Evolutionary conservation across 2,797 vertebrate species (phyloP).

Genomic region (Somateria mollissima): DNA sequence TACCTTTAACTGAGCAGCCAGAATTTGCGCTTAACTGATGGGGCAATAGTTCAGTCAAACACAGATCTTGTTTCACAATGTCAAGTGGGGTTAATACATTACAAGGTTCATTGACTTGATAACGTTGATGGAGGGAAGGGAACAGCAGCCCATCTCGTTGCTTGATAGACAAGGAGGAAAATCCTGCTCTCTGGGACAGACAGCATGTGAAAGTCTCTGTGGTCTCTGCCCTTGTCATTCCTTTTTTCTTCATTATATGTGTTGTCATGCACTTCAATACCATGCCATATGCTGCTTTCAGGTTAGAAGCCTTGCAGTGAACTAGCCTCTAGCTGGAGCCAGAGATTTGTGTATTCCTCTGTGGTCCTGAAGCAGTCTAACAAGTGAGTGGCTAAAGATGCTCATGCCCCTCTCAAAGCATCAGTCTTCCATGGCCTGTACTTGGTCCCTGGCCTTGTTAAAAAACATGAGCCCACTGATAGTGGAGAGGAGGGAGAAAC

Average conservation of each 20-base stretch:
- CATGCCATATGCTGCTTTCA: not conserved
- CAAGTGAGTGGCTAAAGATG: not conserved
- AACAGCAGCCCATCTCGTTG: not conserved
- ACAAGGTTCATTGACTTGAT: not conserved
- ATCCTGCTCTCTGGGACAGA: not conserved
- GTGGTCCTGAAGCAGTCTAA: not conserved
- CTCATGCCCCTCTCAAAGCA: not conserved
- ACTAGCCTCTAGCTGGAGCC: constrained; percentile 14
- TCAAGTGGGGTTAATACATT: not conserved
- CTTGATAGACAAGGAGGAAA: not conserved
- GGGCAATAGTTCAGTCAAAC: not conserved
- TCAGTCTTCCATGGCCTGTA: not conserved
- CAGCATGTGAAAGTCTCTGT: not conserved
- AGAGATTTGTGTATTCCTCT: not conserved
- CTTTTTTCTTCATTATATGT: not conserved
- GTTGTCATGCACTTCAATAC: not conserved
- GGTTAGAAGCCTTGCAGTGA: not conserved
- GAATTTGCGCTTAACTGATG: too few relatives aligned
- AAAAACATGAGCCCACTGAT: not conserved
- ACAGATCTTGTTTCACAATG: not conserved
- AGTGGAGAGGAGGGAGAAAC: not conserved
- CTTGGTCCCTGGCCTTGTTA: not conserved
- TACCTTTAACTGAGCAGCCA: too few relatives aligned
- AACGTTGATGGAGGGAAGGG: not conserved
- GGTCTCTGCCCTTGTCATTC: not conserved